Conservation (phyloP, 2,888 invertebrate genomes). For the Elmis aenea region DNA sequence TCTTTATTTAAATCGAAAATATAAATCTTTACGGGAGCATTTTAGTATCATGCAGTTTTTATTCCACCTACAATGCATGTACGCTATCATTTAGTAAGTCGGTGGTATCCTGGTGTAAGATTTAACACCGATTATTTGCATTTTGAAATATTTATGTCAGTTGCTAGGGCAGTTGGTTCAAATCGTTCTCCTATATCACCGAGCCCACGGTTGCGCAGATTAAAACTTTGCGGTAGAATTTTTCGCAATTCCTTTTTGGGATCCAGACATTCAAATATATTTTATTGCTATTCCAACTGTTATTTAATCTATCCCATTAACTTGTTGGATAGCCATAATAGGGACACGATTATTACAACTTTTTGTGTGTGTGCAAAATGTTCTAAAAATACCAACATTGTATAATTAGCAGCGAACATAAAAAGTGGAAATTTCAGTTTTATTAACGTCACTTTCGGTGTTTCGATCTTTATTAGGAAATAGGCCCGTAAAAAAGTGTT, state of each 20-base stretch:
- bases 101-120: slow-evolving; percentile 23
- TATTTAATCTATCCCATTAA: slow-evolving; percentile 8
- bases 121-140: slow-evolving; percentile 31
- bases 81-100: slow-evolving; percentile 16
- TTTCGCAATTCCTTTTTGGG: slow-evolving; percentile 13
- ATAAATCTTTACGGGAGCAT: slow-evolving; percentile 21
- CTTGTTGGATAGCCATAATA: too few relatives aligned
- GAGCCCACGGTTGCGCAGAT: slow-evolving; percentile 17
- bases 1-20: slow-evolving; percentile 27
- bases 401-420: too few relatives aligned
- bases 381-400: too few relatives aligned
- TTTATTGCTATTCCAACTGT: slow-evolving; percentile 3
- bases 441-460: too few relatives aligned
- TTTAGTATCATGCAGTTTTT: slow-evolving; percentile 15
- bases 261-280: slow-evolving; percentile 7
- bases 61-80: slow-evolving; percentile 12
- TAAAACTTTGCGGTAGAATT: slow-evolving; percentile 14
- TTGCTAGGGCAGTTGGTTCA: slow-evolving; percentile 14
- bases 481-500: too few relatives aligned
- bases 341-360: too few relatives aligned
- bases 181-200: slow-evolving; percentile 21
- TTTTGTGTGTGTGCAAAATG: too few relatives aligned
- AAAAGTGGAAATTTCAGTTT: too few relatives aligned
- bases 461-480: too few relatives aligned
- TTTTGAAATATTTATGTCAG: slow-evolving; percentile 28